These are phyloP conservation scores for Exephanes ischioxanthus DNA, from an alignment of 2,888 invertebrate genomes.

Conservation along the genomic window DNA sequence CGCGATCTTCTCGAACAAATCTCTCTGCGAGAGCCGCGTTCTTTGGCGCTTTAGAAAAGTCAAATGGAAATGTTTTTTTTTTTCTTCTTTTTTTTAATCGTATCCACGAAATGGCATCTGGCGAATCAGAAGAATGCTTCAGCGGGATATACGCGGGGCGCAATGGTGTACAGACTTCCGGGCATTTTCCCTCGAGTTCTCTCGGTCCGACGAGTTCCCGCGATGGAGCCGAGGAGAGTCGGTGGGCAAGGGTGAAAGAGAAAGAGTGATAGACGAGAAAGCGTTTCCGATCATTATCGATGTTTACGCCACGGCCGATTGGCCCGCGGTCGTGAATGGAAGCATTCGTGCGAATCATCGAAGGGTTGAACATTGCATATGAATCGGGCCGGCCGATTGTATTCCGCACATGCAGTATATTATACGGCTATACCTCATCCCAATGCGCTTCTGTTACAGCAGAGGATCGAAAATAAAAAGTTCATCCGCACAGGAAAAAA, in stretches of 20 bases:
- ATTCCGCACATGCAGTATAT: conserved; percentile 21
- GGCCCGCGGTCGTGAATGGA: conserved; percentile 64
- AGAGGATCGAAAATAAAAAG: background rate
- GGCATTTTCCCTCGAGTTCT: conserved; percentile 52
- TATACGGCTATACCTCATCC: conserved; percentile 8
- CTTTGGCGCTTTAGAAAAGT: conserved; percentile 24
- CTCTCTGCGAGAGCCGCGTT: background rate
- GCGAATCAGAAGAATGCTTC: conserved; percentile 6
- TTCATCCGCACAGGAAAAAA: background rate
- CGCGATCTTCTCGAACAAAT: background rate
- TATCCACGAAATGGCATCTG: background rate
- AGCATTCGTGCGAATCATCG: conserved; percentile 57
- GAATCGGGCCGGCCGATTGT: conserved; percentile 35
- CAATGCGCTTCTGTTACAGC: conserved; percentile 2
- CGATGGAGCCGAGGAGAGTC: conserved; percentile 36
- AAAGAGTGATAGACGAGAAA: conserved; percentile 34
- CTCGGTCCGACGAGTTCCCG: conserved; percentile 33
- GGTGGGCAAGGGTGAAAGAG: conserved; percentile 12
- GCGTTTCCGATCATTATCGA: conserved; percentile 69
- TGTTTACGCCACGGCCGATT: conserved; percentile 70
- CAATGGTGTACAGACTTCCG: conserved; percentile 43
- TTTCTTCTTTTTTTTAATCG: background rate
- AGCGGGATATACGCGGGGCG: conserved; percentile 17
- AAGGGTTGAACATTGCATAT: conserved; percentile 57
- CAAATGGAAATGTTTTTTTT: conserved; percentile 12